Percentiles rank a stretch among this genome's conserved stretches.
phyloP scores from a whole-genome alignment of 2,888 invertebrate species.

The Phoronis australis region DNA sequence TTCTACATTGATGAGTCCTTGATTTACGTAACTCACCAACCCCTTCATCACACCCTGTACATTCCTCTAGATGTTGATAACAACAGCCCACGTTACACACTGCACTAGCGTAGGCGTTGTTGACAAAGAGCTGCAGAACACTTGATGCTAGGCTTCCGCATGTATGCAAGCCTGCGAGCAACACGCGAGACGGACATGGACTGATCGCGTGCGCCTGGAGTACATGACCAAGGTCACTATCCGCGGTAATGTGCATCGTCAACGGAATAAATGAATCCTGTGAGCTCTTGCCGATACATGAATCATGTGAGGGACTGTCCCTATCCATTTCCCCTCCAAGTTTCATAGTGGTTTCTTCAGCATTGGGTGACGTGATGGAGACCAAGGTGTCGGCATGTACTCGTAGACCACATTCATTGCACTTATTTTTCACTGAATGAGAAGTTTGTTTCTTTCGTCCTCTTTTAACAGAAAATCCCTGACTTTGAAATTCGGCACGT shows the following conservation, averaged over 20 bases:
- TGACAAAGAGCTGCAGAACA: constrained; percentile 65
- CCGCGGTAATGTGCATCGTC: constrained; percentile 24
- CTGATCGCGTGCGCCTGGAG: constrained; percentile 6
- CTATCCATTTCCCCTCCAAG: background rate
- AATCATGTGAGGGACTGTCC: background rate
- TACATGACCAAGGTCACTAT: constrained; percentile 21
- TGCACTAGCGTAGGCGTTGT: constrained; percentile 56
- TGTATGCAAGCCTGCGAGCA: constrained; percentile 72
- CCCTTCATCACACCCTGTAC: no score
- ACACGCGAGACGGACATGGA: constrained; percentile 9
- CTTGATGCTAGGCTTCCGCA: constrained; percentile 78
- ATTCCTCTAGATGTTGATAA: constrained; percentile 68
- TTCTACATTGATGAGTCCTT: no score
- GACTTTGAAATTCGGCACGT: constrained; percentile 20
- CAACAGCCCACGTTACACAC: constrained; percentile 84
- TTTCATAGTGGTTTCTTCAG: no score
- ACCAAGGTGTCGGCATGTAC: background rate
- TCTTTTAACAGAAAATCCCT: constrained; percentile 52
- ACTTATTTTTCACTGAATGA: constrained; percentile 31
- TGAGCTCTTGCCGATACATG: background rate
- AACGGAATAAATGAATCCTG: constrained; percentile 20
- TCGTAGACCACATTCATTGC: background rate
- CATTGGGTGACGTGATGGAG: background rate
- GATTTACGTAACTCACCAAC: no score
- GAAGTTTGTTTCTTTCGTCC: constrained; percentile 54